Evolutionary conservation across 2,113 vertebrate species (phyloP), one percentile per base, ranked within the genome.

Genomic region (Gobio gobio): DNA sequence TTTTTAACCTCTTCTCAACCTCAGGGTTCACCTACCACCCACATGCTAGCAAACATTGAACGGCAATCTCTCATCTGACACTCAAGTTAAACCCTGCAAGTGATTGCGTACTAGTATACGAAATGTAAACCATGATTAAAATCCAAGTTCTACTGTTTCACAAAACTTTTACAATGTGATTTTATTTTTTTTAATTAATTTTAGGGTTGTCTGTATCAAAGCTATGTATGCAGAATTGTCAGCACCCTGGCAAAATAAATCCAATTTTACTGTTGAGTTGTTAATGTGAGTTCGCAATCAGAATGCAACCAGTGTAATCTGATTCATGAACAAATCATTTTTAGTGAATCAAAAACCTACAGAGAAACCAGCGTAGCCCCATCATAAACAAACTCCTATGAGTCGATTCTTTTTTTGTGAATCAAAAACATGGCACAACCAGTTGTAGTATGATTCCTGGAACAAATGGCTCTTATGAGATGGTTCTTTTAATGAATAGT

Each of bases 1-100:
- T 84, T 90, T 89, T 68, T 83, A 88, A 89, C 79, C 47, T 63
- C 26, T 64, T 22, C 26, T 36, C 81, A 78, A 86, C 79, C 89
- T 64, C 49, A 43, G 80, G 73, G 58, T 6, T 74, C 86, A 89
- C 40, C 82, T 54, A 83, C 33, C 74, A 85, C 61, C 36, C 13
- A 64, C 13, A 33, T 49, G 26, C 51, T 51, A 78, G 61, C 81
- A 82, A 79, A 68, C 45, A 83, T 40, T 83, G 70, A 16, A 70
- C 5, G 9, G 14, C 61, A 56, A 24, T 8, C 18, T 22, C 29
- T 13, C 20, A 36, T 78, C 33, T 59, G 20, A 45, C 22, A 45
- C 58, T 45, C 40, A 6, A 58, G 77, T 16, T 40, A 63, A 79
- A n/a, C 14, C 58, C 33, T 14, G 22, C n/a, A 79, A 63, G 14